A percentile compares a stretch with the other conserved stretches of the same genome.
These are phyloP conservation scores for Sialia sialis DNA, from an alignment of 2,113 vertebrate species.

Conservation along the genomic window DNA sequence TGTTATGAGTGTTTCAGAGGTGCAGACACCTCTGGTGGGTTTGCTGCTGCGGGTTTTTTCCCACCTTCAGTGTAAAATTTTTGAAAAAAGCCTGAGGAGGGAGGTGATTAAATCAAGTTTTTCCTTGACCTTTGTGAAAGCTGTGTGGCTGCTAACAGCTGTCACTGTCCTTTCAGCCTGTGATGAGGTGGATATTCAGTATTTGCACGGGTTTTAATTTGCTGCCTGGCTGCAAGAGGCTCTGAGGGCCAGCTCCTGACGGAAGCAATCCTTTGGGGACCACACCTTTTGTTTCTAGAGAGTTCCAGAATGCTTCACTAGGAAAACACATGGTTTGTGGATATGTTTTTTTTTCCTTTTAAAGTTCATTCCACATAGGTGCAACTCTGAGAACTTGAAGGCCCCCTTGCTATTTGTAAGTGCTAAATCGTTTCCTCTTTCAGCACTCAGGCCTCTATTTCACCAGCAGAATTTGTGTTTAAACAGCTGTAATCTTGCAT, in stretches of 20 bases:
- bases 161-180: background rate
- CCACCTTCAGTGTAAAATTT: background rate
- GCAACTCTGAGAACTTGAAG: background rate
- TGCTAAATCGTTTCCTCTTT: conserved; percentile 27
- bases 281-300: background rate
- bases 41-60: background rate
- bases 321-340: background rate
- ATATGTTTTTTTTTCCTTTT: background rate
- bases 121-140: background rate
- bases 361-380: background rate
- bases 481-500: conserved; percentile 33
- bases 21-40: background rate
- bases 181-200: background rate
- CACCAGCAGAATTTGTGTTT: conserved; percentile 8
- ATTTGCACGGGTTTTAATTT: background rate
- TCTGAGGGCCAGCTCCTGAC: background rate
- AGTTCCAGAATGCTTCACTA: background rate
- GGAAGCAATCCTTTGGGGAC: background rate
- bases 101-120: background rate
- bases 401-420: background rate
- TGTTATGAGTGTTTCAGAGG: background rate
- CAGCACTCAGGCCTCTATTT: background rate
- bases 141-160: background rate
- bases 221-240: background rate
- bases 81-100: background rate